Conservation (phyloP, 2,113 vertebrate species). For the Rhagologus leucostigma region DNA sequence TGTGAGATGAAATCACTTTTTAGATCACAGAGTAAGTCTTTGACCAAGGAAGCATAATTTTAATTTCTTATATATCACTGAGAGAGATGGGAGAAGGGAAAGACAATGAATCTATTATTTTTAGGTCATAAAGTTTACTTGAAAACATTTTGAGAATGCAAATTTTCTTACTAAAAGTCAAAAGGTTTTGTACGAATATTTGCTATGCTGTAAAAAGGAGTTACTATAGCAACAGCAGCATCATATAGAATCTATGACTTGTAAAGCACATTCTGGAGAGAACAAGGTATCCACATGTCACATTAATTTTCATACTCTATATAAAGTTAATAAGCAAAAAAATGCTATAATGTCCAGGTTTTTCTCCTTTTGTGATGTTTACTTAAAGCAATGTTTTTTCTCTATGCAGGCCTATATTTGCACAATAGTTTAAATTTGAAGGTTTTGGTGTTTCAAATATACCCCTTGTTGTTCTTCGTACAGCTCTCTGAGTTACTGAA, state of each 20-base stretch:
- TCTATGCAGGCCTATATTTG: not conserved
- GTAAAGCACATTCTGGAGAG: constrained; percentile 38
- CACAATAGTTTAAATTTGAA: not conserved
- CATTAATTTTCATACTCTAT: constrained; percentile 58
- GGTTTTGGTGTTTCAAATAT: not conserved
- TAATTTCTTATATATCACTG: not conserved
- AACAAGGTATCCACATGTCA: constrained; percentile 27
- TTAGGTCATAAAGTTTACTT: constrained; percentile 41
- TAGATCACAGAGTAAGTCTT: not conserved
- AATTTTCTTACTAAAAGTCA: constrained; percentile 40
- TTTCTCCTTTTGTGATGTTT: not conserved
- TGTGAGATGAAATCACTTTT: not conserved
- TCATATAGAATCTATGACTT: constrained; percentile 52
- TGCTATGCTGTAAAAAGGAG: constrained; percentile 39
- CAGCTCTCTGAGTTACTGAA: not conserved
- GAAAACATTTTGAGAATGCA: constrained; percentile 23
- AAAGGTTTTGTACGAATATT: constrained; percentile 34
- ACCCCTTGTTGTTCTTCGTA: not conserved
- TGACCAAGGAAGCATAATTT: constrained; percentile 3
- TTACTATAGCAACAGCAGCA: constrained; percentile 67
- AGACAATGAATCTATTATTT: constrained; percentile 36
- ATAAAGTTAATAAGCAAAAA: constrained; percentile 5
- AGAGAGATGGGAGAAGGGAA: not conserved
- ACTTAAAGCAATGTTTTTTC: not conserved
- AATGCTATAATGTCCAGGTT: not conserved